Conservation (phyloP, 2,888 invertebrate species). For the Ormyrus thymus region DNA sequence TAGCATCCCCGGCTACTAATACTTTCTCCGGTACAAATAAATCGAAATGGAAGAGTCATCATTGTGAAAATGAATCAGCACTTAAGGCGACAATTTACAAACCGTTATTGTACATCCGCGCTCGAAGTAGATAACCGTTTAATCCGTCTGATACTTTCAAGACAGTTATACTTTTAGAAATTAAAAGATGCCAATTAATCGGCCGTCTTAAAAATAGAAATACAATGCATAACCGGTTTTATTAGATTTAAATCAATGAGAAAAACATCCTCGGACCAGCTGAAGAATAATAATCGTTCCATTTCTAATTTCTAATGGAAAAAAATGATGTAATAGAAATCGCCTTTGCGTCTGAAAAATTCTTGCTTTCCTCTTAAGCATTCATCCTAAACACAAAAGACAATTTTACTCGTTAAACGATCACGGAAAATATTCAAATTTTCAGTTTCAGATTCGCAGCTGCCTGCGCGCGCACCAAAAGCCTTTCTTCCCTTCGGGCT, state of each 20-base stretch:
- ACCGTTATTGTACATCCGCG: slow-evolving; percentile 50
- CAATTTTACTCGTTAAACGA: too few relatives aligned
- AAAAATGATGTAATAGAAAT: too few relatives aligned
- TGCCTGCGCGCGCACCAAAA: too few relatives aligned
- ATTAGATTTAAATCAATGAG: neutral
- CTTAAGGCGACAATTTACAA: slow-evolving; percentile 46
- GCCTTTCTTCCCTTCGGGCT: too few relatives aligned
- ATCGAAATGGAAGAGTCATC: slow-evolving; percentile 47
- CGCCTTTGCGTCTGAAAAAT: too few relatives aligned
- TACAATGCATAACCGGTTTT: slow-evolving; percentile 22
- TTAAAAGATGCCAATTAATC: slow-evolving; percentile 28
- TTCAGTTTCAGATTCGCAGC: too few relatives aligned
- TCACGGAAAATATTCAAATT: too few relatives aligned
- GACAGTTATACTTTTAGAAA: slow-evolving; percentile 33
- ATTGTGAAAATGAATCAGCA: slow-evolving; percentile 54
- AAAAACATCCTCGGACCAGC: neutral
- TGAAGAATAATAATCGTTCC: neutral
- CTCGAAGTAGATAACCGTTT: slow-evolving; percentile 42
- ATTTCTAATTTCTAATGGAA: neutral
- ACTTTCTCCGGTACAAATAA: slow-evolving; percentile 47
- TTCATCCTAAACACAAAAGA: too few relatives aligned
- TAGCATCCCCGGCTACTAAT: slow-evolving; percentile 23
- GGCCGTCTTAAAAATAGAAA: neutral
- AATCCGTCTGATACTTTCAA: slow-evolving; percentile 20
- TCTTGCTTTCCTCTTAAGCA: too few relatives aligned